Conservation (phyloP, 2,113 vertebrate species). For the Phrynosoma blainvillii region DNA sequence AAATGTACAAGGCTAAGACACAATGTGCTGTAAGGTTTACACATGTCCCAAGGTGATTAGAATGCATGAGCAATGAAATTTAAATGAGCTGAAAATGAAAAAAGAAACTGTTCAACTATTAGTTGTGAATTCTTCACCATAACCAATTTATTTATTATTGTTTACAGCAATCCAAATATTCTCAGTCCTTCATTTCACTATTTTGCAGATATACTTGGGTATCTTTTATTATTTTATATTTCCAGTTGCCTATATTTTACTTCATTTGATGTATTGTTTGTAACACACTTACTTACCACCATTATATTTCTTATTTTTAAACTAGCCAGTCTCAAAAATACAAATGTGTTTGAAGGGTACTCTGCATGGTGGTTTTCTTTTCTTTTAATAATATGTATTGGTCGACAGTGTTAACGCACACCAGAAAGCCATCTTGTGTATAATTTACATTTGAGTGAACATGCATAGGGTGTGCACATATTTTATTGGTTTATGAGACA, state of each 20-base stretch:
- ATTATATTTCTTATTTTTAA: not conserved
- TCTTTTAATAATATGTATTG: not conserved
- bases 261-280: not conserved
- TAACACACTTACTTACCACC: not conserved
- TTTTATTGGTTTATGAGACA: slow-evolving; percentile 14
- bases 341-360: not conserved
- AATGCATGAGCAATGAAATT: not conserved
- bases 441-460: not conserved
- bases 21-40: not conserved
- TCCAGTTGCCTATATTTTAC: not conserved
- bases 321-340: not conserved
- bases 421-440: not conserved
- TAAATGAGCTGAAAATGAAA: not conserved
- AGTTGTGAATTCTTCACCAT: not conserved
- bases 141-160: too few species aligned
- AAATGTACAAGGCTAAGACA: not conserved
- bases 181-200: not conserved
- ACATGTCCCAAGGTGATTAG: not conserved
- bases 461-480: not conserved
- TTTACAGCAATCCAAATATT: not conserved
- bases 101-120: too few species aligned
- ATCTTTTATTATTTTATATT: not conserved
- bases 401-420: not conserved
- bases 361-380: not conserved
- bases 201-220: not conserved